Percentiles rank a stretch among this genome's conserved stretches.
phyloP scores from a whole-genome alignment of 2,888 invertebrate species.

The Coleophora deauratella region DNA sequence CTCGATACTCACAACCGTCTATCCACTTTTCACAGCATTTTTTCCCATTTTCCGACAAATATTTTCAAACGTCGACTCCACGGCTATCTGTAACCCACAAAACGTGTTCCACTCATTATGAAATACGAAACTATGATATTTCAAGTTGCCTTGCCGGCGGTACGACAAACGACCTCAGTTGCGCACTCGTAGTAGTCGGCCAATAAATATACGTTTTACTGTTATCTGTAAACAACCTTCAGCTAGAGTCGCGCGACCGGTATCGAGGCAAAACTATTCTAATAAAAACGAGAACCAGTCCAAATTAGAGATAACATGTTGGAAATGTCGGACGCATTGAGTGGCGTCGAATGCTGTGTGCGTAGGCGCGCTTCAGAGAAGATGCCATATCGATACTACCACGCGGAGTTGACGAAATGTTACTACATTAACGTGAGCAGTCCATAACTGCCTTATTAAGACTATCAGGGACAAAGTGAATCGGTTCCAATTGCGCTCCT shows the following conservation, averaged over 20 bases:
- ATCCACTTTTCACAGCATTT: constrained; percentile 14
- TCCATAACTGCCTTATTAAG: no score
- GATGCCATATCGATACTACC: not conserved
- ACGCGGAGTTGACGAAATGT: not conserved
- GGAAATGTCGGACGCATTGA: constrained; percentile 24
- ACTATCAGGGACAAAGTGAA: no score
- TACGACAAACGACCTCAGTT: constrained; percentile 47
- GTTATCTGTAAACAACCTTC: constrained; percentile 66
- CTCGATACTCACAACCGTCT: constrained; percentile 18
- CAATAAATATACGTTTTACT: constrained; percentile 67
- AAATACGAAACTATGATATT: constrained; percentile 69
- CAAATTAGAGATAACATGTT: constrained; percentile 48
- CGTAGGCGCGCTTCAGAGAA: not conserved
- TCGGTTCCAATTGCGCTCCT: no score
- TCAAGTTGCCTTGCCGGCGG: constrained; percentile 37
- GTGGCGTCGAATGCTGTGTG: constrained; percentile 17
- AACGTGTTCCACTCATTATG: constrained; percentile 69
- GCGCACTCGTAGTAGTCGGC: constrained; percentile 48
- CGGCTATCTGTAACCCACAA: constrained; percentile 38
- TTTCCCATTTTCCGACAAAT: constrained; percentile 14
- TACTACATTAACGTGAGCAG: no score
- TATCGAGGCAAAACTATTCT: constrained; percentile 69
- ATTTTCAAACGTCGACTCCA: constrained; percentile 37
- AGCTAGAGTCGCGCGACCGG: constrained; percentile 50
- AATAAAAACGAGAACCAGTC: constrained; percentile 68